A percentile compares a stretch with the other conserved stretches of the same genome.
phyloP scores from a whole-genome alignment of 2,797 vertebrate species.

The Amphiprion clarkii region DNA sequence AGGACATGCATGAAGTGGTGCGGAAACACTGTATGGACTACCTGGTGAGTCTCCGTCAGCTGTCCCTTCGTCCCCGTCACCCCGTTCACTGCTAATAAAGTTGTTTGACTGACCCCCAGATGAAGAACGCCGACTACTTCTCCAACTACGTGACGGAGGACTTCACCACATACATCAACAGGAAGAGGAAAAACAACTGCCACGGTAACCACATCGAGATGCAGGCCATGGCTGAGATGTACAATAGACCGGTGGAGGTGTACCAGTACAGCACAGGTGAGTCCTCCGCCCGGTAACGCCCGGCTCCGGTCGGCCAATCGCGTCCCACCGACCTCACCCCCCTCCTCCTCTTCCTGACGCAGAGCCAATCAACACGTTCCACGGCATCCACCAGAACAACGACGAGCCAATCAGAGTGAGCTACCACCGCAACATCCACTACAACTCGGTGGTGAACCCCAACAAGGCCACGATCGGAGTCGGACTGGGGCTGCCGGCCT shows the following conservation, averaged over 20 bases:
- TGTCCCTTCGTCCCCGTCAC: background rate
- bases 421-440: constrained; percentile 97
- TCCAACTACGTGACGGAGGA: constrained; percentile 97
- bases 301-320: constrained; percentile 2
- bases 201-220: constrained; percentile 97
- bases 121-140: constrained; percentile 96
- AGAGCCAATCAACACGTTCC: constrained; percentile 98
- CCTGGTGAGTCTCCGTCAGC: constrained; percentile 86
- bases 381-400: constrained; percentile 95
- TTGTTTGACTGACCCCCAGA: constrained; percentile 73
- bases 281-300: background rate
- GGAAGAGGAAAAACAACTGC: constrained; percentile 96
- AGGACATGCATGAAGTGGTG: constrained; percentile 97
- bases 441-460: constrained; percentile 97
- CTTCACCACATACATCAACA: constrained; percentile 96
- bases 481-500: constrained; percentile 93
- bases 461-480: constrained; percentile 97
- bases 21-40: constrained; percentile 98
- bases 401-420: constrained; percentile 96
- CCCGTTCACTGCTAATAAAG: background rate
- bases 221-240: constrained; percentile 99
- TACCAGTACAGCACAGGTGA: constrained; percentile 94
- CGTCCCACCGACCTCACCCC: background rate
- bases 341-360: constrained; percentile 23
- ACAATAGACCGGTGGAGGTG: constrained; percentile 95